Evolutionary conservation across 2,113 vertebrate genomes (phyloP), one percentile per base, ranked within the genome.

Genomic region (Meriones unguiculatus): DNA sequence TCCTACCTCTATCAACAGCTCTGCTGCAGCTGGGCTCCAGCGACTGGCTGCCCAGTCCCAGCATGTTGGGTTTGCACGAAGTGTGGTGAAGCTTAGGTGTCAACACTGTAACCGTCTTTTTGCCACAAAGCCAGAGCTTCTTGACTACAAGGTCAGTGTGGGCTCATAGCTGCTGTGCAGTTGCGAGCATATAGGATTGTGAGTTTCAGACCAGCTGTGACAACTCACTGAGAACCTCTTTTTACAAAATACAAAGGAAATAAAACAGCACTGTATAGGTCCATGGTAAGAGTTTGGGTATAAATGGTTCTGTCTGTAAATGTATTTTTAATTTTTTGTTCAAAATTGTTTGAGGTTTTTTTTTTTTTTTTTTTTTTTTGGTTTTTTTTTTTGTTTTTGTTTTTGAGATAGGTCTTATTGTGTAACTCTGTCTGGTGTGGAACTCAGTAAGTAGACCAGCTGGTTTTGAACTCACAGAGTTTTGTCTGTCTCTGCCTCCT

Each of bases 101-200:
- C 98, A 98, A 73, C 99, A 99, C 97, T 99, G 99, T 97, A 97
- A 95, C 82, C 98, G 98, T 7, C 98, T 94, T 12, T 99, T 99
- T 96, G 98, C 98, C 52, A 98, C 98, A 97, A 99, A 99, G 97
- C 99, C 99, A 0, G 99, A 99, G 50, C 97, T 99, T 96, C 97
- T 99, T 70, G 99, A 99, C 92, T 99, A 99, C 95, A 99, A 99
- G 99, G 99, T 99, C 99, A 95, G 94, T 85, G 22, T 38, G 81
- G 76, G 24, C n/a, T 96, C 41, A 12, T 94, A 20, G 70, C 54
- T 28, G 25, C 14, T 73, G 14, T 72, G 52, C 50, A 3, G 9
- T 22, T 38, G 14, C 24, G 10, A 41, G 67, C 35, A 30, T 32
- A 25, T 2, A 59, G 69, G 24, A 59, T 57, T 72, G 4, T 17